Conservation (phyloP, 2,888 invertebrate genomes). For the Ditula angustiorana region DNA sequence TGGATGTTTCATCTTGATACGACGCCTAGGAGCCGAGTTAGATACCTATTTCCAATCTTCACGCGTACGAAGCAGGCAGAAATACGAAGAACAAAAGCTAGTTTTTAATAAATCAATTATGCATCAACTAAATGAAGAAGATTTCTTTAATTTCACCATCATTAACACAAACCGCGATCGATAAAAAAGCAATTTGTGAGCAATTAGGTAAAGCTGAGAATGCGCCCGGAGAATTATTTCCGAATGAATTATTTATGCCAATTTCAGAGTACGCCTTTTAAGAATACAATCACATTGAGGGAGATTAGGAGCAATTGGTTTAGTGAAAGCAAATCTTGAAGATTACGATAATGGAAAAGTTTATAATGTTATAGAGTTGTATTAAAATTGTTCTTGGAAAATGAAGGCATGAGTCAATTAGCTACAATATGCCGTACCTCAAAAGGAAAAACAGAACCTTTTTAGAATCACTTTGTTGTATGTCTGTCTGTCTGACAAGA, state of each 20-base stretch:
- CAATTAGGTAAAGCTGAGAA: slow-evolving; percentile 24
- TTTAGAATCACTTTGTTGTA: too few relatives aligned
- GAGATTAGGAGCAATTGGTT: slow-evolving; percentile 17
- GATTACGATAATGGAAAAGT: not conserved
- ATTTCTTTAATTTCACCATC: slow-evolving; percentile 18
- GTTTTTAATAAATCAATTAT: slow-evolving; percentile 1
- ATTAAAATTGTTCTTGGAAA: too few relatives aligned
- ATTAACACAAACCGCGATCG: slow-evolving; percentile 31
- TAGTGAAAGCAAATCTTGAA: not conserved
- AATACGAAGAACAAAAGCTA: too few relatives aligned
- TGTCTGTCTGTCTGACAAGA: too few relatives aligned
- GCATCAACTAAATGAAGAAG: not conserved
- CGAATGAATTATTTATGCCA: slow-evolving; percentile 36
- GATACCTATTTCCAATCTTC: too few relatives aligned
- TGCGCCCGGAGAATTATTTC: slow-evolving; percentile 27
- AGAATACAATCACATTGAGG: slow-evolving; percentile 7
- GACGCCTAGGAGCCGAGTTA: too few relatives aligned
- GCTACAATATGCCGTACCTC: too few relatives aligned
- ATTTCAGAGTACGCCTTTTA: slow-evolving; percentile 19
- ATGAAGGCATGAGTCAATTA: too few relatives aligned
- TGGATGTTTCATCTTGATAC: too few relatives aligned
- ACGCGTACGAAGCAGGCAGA: too few relatives aligned
- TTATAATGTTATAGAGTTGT: too few relatives aligned
- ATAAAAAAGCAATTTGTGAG: slow-evolving; percentile 37
- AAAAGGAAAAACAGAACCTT: too few relatives aligned